phyloP scores from a whole-genome alignment of 2,797 vertebrate species.

The Brachyrhaphis roseni region DNA sequence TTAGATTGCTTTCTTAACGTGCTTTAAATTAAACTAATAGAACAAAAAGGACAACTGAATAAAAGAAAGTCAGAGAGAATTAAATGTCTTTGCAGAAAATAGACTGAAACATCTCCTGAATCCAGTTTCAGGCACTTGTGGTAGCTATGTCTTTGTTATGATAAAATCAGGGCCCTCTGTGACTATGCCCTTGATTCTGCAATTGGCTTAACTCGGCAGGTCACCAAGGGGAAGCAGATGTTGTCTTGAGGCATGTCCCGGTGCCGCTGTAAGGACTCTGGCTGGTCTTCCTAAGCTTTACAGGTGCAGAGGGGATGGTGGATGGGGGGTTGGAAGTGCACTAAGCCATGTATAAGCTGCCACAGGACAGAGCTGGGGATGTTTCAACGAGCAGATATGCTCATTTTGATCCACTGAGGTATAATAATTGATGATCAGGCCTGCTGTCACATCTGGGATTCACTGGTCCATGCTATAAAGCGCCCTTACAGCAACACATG shows the following conservation, averaged over 20 bases:
- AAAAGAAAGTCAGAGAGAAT: conserved; percentile 45
- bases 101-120: conserved; percentile 69
- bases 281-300: conserved; percentile 76
- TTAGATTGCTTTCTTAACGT: conserved; percentile 35
- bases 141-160: conserved; percentile 67
- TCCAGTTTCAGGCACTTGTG: conserved; percentile 59
- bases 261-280: conserved; percentile 53
- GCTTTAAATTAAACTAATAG: conserved; percentile 38
- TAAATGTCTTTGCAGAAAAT: conserved; percentile 60
- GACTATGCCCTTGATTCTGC: conserved; percentile 76
- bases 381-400: conserved; percentile 75
- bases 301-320: conserved; percentile 68
- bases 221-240: conserved; percentile 82
- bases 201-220: conserved; percentile 77
- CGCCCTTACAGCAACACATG: conserved; percentile 73
- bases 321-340: conserved; percentile 29
- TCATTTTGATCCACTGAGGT: conserved; percentile 85
- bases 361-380: conserved; percentile 67
- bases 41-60: conserved; percentile 14
- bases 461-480: conserved; percentile 75
- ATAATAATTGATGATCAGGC: conserved; percentile 89
- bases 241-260: conserved; percentile 82
- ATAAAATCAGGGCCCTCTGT: conserved; percentile 69
- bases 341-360: conserved; percentile 60
- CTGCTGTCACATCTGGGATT: conserved; percentile 82